phyloP scores from a whole-genome alignment of 2,113 vertebrate species.

The Pogonocichla stellata region DNA sequence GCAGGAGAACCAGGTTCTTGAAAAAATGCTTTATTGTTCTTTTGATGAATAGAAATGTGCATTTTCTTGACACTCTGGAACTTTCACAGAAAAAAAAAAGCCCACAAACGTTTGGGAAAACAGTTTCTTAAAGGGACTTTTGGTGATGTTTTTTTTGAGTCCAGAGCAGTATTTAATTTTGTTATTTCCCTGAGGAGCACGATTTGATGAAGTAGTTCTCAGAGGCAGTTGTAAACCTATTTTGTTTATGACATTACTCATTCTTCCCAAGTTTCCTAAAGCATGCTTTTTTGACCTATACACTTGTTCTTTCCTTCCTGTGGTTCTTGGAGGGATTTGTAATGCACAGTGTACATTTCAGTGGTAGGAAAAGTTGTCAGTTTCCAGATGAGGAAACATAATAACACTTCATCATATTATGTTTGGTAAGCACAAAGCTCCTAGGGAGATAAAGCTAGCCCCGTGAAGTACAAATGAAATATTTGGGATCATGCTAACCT shows the following conservation, averaged over 20 bases:
- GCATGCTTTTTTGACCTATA: conserved; percentile 21
- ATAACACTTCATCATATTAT: not conserved
- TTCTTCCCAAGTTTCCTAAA: conserved; percentile 54
- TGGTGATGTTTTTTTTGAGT: conserved; percentile 11
- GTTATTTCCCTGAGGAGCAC: conserved; percentile 21
- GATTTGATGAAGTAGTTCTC: conserved; percentile 51
- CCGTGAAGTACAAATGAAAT: conserved; percentile 8
- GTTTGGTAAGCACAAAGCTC: not conserved
- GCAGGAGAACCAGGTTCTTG: not conserved
- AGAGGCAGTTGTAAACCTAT: conserved; percentile 43
- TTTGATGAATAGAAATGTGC: conserved; percentile 21
- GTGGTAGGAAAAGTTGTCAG: not conserved
- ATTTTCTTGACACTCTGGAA: conserved; percentile 29
- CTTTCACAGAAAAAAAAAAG: not conserved
- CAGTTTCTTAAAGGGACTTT: not conserved
- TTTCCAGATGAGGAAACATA: conserved; percentile 24
- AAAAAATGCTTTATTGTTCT: not conserved
- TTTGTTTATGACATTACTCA: conserved; percentile 58
- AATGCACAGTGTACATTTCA: not conserved
- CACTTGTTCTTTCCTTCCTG: conserved; percentile 19
- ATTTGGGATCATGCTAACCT: not conserved
- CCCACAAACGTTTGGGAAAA: not conserved
- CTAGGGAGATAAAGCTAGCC: not conserved
- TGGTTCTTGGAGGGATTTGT: conserved; percentile 15
- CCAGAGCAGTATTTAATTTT: conserved; percentile 49